Evolutionary conservation across 1,140 invertebrate genomes (phyloP), one percentile per base, ranked within the genome.

Genomic region (Thaumatotibia leucotreta): DNA sequence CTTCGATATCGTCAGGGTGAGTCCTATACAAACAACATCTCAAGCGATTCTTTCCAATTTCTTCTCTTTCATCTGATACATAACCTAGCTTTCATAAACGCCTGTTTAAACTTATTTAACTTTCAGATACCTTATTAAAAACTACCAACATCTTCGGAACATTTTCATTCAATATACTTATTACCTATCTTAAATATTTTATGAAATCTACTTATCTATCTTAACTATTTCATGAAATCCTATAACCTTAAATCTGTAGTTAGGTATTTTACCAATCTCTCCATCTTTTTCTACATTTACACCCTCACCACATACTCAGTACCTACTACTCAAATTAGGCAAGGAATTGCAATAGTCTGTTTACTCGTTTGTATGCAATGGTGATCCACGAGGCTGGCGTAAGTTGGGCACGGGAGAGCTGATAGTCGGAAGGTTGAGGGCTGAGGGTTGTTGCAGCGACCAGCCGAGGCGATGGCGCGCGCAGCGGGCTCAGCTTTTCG

Each of bases 1-100:
- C 65, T 96, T 97, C 89, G 96, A 97, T 87, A 95, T 96, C 74
- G 95, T 97, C 82, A 93, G 96, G 93, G 96, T 97, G 92, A 95
- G 94, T 92, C 68, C 9, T n/a, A 10, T n/a, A 80, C 61, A 72
- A 65, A 11, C 22, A 80, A 52, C 74, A 65, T 17, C 22, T 23
- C 22, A 31, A 24, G 39, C 33, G 6, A 23, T 14, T 10, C 14
- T 39, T 45, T 22, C n/a, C 49, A 45, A 23, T 17, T 24, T 49
- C 22, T 45, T 61, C 27, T 32, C 27, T 33, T 14, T 17, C 52
- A 58, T 14, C 24, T 58, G 2, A 50, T 22, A 50, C 22, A 11
- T 58, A 17, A 58, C n/a, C 24, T 58, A 24, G 14, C 23, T 27
- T 11, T 54, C 9, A 24, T 54, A 58, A 58, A n/a, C 52, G n/a